A percentile compares a stretch with the other conserved stretches of the same genome.
These are phyloP conservation scores for Scomberomorus guttatus DNA, from an alignment of 2,797 vertebrate genomes.

Conservation along the genomic window DNA sequence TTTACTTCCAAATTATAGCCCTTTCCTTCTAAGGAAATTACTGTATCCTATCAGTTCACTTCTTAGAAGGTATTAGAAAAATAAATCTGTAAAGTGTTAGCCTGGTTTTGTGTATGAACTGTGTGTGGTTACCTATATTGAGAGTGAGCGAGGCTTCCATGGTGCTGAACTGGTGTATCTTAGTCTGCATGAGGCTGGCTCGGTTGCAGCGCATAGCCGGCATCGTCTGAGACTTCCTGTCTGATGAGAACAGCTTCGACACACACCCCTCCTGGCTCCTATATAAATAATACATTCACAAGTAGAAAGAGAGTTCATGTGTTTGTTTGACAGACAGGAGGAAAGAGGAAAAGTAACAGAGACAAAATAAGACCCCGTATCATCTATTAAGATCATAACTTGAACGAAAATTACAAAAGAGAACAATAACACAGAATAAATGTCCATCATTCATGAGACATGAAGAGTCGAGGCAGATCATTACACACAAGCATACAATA, in stretches of 20 bases:
- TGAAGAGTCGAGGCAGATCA: background rate
- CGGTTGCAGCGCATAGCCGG: slow-evolving; percentile 91
- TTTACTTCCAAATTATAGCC: too few species aligned
- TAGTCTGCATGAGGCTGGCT: slow-evolving; percentile 89
- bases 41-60: background rate
- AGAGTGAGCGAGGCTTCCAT: slow-evolving; percentile 95
- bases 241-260: slow-evolving; percentile 88
- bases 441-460: background rate
- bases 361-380: background rate
- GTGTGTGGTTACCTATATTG: slow-evolving; percentile 88
- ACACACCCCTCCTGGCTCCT: slow-evolving; percentile 91
- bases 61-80: background rate
- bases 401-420: too few species aligned
- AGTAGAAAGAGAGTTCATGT: background rate
- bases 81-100: background rate
- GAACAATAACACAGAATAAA: background rate
- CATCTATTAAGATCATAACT: background rate
- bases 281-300: slow-evolving; percentile 29
- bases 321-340: background rate
- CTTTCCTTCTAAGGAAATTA: too few species aligned
- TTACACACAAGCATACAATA: background rate
- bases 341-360: background rate
- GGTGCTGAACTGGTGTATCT: slow-evolving; percentile 93
- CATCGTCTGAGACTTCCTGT: slow-evolving; percentile 97
- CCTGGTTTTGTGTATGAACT: background rate